phyloP scores from a whole-genome alignment of 2,888 invertebrate species.

The Sthenelais limicola region DNA sequence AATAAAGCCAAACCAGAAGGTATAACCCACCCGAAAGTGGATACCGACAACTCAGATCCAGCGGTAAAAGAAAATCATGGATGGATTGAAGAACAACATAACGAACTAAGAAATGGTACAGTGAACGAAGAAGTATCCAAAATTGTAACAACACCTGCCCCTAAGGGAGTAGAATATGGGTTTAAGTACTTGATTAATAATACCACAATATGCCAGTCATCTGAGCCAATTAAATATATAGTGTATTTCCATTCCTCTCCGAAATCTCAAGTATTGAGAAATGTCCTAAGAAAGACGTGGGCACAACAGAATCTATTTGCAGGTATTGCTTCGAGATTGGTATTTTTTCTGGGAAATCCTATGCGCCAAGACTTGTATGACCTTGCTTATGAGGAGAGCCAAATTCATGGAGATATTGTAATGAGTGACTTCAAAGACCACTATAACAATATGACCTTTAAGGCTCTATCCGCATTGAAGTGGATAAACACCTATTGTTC shows the following conservation, averaged over 20 bases:
- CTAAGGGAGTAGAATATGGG: too few species aligned
- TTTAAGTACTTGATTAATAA: conserved; percentile 35
- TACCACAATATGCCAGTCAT: background rate
- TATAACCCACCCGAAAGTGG: too few species aligned
- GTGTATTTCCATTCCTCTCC: conserved; percentile 22
- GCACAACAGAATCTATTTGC: conserved; percentile 23
- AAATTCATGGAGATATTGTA: conserved; percentile 19
- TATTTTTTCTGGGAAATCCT: conserved; percentile 33
- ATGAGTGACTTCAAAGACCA: conserved; percentile 12
- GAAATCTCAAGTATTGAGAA: background rate
- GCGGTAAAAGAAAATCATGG: too few species aligned
- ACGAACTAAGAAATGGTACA: too few species aligned
- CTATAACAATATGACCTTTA: conserved; percentile 32
- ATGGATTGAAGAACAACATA: too few species aligned
- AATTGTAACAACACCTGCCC: too few species aligned
- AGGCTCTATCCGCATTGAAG: conserved; percentile 19
- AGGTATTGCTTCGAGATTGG: background rate
- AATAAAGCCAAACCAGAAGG: too few species aligned
- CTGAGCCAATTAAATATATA: background rate
- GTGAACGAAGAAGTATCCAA: too few species aligned
- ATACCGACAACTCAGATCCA: too few species aligned
- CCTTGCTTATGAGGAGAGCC: background rate
- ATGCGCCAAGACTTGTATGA: background rate
- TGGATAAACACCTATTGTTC: conserved; percentile 15
- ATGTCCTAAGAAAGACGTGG: background rate